Evolutionary conservation across 2,888 invertebrate genomes (phyloP), one percentile per base, ranked within the genome.

Genomic region (Acanthopleura granulata): DNA sequence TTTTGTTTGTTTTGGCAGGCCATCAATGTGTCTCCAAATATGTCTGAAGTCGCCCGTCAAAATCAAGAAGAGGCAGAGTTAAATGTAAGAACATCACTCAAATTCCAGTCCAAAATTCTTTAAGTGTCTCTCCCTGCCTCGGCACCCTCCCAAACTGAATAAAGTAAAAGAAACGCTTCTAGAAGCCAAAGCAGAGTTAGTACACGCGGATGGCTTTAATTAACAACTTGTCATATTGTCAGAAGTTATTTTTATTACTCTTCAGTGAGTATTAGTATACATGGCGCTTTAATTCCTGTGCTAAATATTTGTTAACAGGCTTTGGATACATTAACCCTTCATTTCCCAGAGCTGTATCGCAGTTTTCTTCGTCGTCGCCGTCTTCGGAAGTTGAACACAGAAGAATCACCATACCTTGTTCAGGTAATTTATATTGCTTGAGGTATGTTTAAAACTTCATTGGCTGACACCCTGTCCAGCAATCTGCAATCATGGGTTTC

Each of bases 361-460:
- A 76, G 78, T 72, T 82, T 77, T 72, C 75, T 76, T 49, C 80
- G 85, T 72, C 81, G 83, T 22, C 78, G 77, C 49, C 78, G 85
- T 57, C 80, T 89, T 62, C 80, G 89, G 74, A 87, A 85, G 77
- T 84, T 89, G 62, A 82, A 81, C 72, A 77, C 78, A 18, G 87
- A 89, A 76, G 90, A 90, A 74, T 77, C 85, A 79, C 88, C 89
- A 22, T 90, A 89, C 88, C 83, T 86, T 81, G 82, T 82, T 75
- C 87, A 88, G 86, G 87, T 88, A 76, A 22, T 57, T 57, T n/a
- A 57, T 4, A 18, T 57, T n/a, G 12, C 3, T 3, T 1, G 6
- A n/a, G 14, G 14, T 14, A 51, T 51, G 18, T 51, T 51, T 18
- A 18, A 51, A 51, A 51, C 18, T 51, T 51, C 18, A 15, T 15